Percentiles rank a stretch among this genome's conserved stretches.
These are phyloP conservation scores for Cryptophagus acutangulus DNA, from an alignment of 2,888 invertebrate species.

Conservation along the genomic window DNA sequence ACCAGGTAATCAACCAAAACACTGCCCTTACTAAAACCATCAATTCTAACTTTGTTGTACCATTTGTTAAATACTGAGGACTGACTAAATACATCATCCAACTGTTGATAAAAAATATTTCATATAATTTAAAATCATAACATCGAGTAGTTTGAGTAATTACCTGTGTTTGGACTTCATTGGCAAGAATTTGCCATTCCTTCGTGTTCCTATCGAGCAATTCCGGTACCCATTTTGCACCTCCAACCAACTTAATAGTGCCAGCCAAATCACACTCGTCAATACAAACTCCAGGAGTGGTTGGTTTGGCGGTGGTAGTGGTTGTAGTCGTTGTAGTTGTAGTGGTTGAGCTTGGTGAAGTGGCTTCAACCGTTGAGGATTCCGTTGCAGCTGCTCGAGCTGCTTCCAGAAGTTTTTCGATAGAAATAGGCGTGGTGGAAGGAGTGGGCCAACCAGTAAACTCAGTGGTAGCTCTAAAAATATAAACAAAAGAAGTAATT, in stretches of 20 bases:
- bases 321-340: constrained; percentile 66
- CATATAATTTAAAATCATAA: constrained; percentile 4
- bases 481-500: constrained; percentile 4
- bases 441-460: constrained; percentile 90
- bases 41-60: constrained; percentile 82
- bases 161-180: constrained; percentile 76
- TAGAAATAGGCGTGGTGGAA: constrained; percentile 80
- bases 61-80: constrained; percentile 71
- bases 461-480: constrained; percentile 77
- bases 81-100: constrained; percentile 76
- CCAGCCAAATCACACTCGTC: constrained; percentile 80
- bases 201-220: constrained; percentile 78
- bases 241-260: constrained; percentile 78
- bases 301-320: constrained; percentile 61
- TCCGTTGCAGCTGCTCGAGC: constrained; percentile 59
- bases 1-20: constrained; percentile 85
- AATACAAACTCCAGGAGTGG: constrained; percentile 73
- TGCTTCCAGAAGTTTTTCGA: constrained; percentile 71
- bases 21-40: constrained; percentile 83
- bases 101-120: constrained; percentile 58
- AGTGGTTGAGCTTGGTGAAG: constrained; percentile 46
- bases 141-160: not conserved
- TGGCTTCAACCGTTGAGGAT: constrained; percentile 43
- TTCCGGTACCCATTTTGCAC: constrained; percentile 80
- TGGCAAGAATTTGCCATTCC: constrained; percentile 79